These are phyloP conservation scores for Nomada lathburiana DNA, from an alignment of 2,888 invertebrate species.

Conservation along the genomic window DNA sequence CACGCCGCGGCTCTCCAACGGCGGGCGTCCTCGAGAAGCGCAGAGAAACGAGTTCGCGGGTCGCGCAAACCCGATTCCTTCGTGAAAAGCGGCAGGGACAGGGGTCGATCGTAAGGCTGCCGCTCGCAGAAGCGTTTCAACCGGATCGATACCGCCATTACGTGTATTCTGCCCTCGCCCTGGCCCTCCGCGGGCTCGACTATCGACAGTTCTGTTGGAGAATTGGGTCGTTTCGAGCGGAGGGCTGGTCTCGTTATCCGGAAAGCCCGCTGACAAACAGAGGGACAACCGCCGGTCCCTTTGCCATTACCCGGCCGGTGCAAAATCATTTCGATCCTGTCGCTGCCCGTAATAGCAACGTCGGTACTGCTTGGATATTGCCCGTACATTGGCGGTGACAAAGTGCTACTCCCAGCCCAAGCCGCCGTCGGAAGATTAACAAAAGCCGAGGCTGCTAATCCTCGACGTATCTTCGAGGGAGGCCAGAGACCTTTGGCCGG, in stretches of 20 bases:
- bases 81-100: background rate
- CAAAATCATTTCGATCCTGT: constrained; percentile 28
- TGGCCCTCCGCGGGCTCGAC: constrained; percentile 24
- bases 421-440: background rate
- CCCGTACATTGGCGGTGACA: too few relatives aligned
- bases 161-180: constrained; percentile 32
- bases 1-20: background rate
- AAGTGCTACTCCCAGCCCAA: background rate
- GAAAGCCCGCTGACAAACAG: constrained; percentile 60
- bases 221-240: constrained; percentile 68
- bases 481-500: background rate
- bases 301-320: constrained; percentile 25
- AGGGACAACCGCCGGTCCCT: constrained; percentile 19
- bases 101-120: background rate
- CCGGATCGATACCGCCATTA: constrained; percentile 57
- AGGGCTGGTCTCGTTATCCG: constrained; percentile 65
- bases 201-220: constrained; percentile 49
- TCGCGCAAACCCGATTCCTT: background rate
- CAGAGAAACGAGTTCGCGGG: too few relatives aligned
- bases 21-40: background rate
- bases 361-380: background rate
- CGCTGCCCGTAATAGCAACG: background rate
- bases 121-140: background rate
- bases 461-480: background rate
- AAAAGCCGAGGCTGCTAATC: background rate